Conservation (phyloP, 2,888 invertebrate species). For the Eugnorisma glareosa region DNA sequence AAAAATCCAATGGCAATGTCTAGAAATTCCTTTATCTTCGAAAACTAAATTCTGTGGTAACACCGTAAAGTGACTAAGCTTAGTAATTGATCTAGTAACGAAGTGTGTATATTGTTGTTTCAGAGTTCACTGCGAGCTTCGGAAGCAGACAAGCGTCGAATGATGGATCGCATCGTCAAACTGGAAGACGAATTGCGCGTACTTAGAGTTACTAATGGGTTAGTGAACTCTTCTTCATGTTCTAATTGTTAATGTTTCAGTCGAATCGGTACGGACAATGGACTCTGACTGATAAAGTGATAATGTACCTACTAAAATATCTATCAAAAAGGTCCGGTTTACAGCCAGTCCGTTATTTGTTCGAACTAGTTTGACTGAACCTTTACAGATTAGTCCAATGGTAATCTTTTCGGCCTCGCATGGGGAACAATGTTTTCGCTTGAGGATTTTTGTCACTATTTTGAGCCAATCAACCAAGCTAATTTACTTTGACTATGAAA, state of each 20-base stretch:
- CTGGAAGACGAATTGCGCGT: constrained; percentile 92
- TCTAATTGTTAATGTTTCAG: background rate
- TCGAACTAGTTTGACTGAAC: too few relatives aligned
- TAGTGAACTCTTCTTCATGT: background rate
- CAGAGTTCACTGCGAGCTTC: constrained; percentile 93
- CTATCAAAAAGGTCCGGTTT: too few relatives aligned
- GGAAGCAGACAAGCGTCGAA: constrained; percentile 92
- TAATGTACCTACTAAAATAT: too few relatives aligned
- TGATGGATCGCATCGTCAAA: constrained; percentile 92
- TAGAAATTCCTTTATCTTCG: background rate
- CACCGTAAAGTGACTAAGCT: background rate
- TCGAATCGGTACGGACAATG: background rate
- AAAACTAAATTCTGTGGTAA: background rate
- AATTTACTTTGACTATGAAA: too few relatives aligned
- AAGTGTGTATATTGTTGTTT: constrained; percentile 69
- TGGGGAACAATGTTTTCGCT: too few relatives aligned
- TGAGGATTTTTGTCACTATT: too few relatives aligned
- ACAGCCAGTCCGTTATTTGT: too few relatives aligned
- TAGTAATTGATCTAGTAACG: constrained; percentile 28
- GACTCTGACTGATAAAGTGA: too few relatives aligned
- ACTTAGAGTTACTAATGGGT: constrained; percentile 78
- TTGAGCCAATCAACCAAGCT: too few relatives aligned
- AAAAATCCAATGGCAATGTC: background rate
- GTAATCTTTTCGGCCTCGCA: too few relatives aligned
- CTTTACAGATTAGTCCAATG: too few relatives aligned